Percentiles rank a stretch among this genome's conserved stretches.
Evolutionary conservation across 2,888 invertebrate genomes (phyloP).

Genomic region (Diachrysia chrysitis): DNA sequence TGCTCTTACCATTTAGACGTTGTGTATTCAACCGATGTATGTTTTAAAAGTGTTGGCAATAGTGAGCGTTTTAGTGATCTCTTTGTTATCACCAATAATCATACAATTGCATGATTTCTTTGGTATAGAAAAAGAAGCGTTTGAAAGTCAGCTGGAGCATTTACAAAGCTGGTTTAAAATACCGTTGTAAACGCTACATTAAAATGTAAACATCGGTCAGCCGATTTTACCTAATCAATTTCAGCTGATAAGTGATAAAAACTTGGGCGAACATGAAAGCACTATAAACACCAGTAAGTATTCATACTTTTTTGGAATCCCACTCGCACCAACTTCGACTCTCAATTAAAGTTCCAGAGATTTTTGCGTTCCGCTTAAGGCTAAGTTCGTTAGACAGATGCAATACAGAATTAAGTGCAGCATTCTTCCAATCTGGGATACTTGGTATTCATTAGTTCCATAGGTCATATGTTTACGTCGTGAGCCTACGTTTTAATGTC

Average conservation of each 20-base stretch:
- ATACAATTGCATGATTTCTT: no score
- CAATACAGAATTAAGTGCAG: neutral
- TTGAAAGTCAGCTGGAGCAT: no score
- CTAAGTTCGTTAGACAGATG: conserved; percentile 10
- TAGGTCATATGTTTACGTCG: neutral
- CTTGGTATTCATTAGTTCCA: neutral
- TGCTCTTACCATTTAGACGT: neutral
- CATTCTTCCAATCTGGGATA: neutral
- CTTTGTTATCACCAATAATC: no score
- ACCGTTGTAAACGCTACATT: no score
- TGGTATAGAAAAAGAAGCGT: no score
- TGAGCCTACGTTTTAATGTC: neutral
- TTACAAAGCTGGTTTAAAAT: no score
- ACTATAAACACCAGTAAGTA: conserved; percentile 27
- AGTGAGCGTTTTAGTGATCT: no score
- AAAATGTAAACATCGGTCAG: no score
- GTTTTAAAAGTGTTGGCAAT: neutral
- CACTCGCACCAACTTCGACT: conserved; percentile 23
- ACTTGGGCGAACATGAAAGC: neutral
- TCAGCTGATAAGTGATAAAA: no score
- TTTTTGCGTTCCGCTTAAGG: conserved; percentile 56
- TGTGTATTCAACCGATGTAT: neutral
- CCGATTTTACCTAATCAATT: no score
- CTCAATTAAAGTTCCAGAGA: conserved; percentile 59
- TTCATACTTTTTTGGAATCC: conserved; percentile 22